A percentile compares a stretch with the other conserved stretches of the same genome.
Conservation (phyloP, 2,888 invertebrate genomes). For the Drosophila subquinaria region DNA sequence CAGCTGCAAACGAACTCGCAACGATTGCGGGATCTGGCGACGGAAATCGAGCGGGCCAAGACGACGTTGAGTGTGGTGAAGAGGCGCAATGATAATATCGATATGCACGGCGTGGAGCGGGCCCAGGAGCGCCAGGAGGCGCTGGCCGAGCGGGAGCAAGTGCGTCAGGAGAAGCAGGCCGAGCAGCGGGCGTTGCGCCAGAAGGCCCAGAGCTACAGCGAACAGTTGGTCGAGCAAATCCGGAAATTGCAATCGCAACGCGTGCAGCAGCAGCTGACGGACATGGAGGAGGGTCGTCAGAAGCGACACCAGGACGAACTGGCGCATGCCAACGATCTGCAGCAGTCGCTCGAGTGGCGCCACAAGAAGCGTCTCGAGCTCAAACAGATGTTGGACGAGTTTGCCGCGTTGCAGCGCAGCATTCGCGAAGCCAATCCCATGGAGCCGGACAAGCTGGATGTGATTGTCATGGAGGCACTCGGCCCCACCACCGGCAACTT, state of each 20-base stretch:
- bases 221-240: slow-evolving; percentile 54
- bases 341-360: slow-evolving; percentile 15
- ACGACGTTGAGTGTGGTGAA: slow-evolving; percentile 49
- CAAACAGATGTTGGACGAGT: slow-evolving; percentile 15
- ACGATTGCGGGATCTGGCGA: slow-evolving; percentile 39
- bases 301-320: slow-evolving; percentile 47
- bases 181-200: slow-evolving; percentile 24
- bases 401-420: slow-evolving; percentile 1
- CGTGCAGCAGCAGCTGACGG: background rate
- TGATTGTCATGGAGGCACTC: slow-evolving; percentile 58
- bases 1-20: slow-evolving; percentile 51
- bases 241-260: slow-evolving; percentile 28
- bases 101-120: slow-evolving; percentile 1
- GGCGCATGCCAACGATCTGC: slow-evolving; percentile 23
- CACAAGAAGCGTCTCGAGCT: slow-evolving; percentile 44
- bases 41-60: slow-evolving; percentile 52
- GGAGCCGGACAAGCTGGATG: slow-evolving; percentile 27
- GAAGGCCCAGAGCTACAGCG: slow-evolving; percentile 42
- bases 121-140: slow-evolving; percentile 32
- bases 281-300: slow-evolving; percentile 43
- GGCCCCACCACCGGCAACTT: slow-evolving; percentile 40
- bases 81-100: slow-evolving; percentile 16
- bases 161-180: slow-evolving; percentile 40
- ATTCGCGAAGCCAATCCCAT: background rate
- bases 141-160: slow-evolving; percentile 13